Percentiles rank a stretch among this genome's conserved stretches.
Evolutionary conservation across 2,888 invertebrate species (phyloP).

Genomic region (Nephrocerus scutellatus): DNA sequence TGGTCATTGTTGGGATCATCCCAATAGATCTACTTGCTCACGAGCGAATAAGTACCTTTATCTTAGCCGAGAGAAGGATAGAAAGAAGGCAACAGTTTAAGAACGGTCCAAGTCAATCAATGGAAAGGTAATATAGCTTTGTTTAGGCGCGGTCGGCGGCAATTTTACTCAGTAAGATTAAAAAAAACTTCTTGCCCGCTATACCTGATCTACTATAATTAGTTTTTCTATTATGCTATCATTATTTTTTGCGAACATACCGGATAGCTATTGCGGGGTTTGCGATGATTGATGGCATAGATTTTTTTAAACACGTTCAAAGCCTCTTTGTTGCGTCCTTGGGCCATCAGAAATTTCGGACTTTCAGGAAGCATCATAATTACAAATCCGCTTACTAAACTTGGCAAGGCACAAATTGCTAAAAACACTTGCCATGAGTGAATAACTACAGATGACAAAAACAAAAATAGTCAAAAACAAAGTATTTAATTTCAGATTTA

Average conservation of each 20-base stretch:
- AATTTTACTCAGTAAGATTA: no score
- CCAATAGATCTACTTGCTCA: no score
- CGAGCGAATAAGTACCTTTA: no score
- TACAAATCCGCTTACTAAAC: slow-evolving; percentile 54
- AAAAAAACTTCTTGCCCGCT: no score
- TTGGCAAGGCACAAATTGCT: slow-evolving; percentile 54
- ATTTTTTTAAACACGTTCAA: slow-evolving; percentile 49
- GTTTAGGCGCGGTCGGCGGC: neutral
- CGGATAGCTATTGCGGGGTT: slow-evolving; percentile 56
- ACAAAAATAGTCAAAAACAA: neutral
- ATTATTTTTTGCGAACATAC: no score
- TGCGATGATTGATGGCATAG: slow-evolving; percentile 60
- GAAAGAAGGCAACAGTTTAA: no score
- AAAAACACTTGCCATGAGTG: slow-evolving; percentile 49
- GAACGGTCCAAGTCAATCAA: no score
- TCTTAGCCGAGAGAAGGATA: no score
- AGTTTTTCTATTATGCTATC: no score
- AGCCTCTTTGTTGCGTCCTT: slow-evolving; percentile 39
- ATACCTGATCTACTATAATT: no score
- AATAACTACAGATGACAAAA: slow-evolving; percentile 24
- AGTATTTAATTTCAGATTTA: slow-evolving; percentile 18
- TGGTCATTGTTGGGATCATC: no score
- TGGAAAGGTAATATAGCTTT: neutral
- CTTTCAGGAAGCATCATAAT: slow-evolving; percentile 51
- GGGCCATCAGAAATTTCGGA: slow-evolving; percentile 42